Evolutionary conservation across 2,797 vertebrate species (phyloP), one percentile per base, ranked within the genome.

Genomic region (Eurystomus glaucurus): DNA sequence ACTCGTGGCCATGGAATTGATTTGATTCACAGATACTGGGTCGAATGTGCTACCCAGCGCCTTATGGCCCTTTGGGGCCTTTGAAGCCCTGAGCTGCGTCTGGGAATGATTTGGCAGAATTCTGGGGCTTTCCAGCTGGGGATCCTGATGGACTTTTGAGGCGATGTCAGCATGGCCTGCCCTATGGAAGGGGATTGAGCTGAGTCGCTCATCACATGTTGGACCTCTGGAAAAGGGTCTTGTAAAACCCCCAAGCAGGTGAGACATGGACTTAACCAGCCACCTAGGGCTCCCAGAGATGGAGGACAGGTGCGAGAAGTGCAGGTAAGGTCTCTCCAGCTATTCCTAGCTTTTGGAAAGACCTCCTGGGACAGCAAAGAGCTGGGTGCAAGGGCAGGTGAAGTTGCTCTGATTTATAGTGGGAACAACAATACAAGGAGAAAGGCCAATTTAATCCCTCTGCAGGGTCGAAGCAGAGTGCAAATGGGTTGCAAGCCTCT

Each of bases 241-340:
- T 72, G n/a, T 76, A 72, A 90, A 37, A 70, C 48, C 45, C 88
- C 58, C 64, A 87, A 9, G 39, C 60, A 82, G 37, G 46, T 80
- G 71, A 81, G 51, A 75, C 20, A 3, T 81, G 78, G 55, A 45
- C 37, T 91, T 90, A 83, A 60, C 35, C 68, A 93, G 51, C 39
- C n/a, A 66, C 51, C 72, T 55, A 85, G 79, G 80, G 62, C 62
- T 85, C 70, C 22, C 5, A 76, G 84, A 65, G 75, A 57, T 60
- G 60, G 71, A 92, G 64, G 81, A 89, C 66, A 79, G 66, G 33
- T 66, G 54, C 0, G 0, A 80, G 90, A 74, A 74, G 35, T 21
- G 25, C 74, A 96, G 92, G 92, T 92, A 97, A 94, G 93, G 60
- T 65, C 29, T 88, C 45, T 92, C 29, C 65, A 75, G 31, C 26